Evolutionary conservation across 2,797 vertebrate genomes (phyloP).

Genomic region (Chelidonichthys spinosus): DNA sequence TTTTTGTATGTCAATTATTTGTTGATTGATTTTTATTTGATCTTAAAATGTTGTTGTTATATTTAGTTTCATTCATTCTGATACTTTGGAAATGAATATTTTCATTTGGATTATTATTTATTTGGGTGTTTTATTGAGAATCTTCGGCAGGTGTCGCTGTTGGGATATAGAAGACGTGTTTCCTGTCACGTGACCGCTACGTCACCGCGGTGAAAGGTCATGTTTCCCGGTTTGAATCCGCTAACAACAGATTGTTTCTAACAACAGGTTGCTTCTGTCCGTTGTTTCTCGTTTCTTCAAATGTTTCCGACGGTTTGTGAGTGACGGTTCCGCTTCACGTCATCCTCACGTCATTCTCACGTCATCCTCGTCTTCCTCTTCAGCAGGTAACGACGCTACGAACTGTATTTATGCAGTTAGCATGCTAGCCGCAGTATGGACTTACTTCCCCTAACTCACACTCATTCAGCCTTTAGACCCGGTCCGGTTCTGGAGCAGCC

Average conservation of each 20-base stretch:
- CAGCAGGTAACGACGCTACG: not conserved
- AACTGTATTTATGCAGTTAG: not conserved
- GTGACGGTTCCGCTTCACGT: no score
- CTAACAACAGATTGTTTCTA: not conserved
- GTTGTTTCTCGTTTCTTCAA: no score
- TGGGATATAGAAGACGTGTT: fast-evolving
- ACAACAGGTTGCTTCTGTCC: no score
- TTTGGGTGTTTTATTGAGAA: not conserved
- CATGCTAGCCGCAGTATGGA: slow-evolving; percentile 2
- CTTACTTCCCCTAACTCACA: no score
- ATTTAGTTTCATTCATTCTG: no score
- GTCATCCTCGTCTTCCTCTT: no score
- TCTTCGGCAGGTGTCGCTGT: not conserved
- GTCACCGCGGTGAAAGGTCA: slow-evolving; percentile 4
- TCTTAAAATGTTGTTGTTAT: not conserved
- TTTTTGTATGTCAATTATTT: no score
- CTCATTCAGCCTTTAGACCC: no score
- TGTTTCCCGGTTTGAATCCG: slow-evolving; percentile 23
- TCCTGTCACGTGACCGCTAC: not conserved
- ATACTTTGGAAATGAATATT: no score
- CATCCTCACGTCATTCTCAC: no score
- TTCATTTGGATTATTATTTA: not conserved
- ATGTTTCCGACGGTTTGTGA: not conserved
- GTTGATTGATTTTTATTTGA: not conserved
- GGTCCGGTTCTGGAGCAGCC: no score